These are phyloP conservation scores for Syngnathus rostellatus DNA, from an alignment of 2,797 vertebrate genomes.

Conservation along the genomic window DNA sequence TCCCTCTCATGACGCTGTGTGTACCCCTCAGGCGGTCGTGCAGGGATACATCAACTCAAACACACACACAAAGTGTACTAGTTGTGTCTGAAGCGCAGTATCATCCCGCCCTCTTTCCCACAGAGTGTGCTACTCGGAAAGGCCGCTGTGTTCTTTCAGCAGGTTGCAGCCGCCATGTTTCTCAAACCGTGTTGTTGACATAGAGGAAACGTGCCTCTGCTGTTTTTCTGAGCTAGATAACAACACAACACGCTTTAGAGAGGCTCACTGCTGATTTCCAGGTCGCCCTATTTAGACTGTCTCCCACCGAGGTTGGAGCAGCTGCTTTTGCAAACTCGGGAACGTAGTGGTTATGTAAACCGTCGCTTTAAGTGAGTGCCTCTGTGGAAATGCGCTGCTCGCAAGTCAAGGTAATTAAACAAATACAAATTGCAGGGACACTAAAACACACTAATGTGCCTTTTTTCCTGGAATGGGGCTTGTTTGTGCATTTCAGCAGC, in stretches of 20 bases:
- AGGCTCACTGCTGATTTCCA: not conserved
- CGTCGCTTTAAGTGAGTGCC: slow-evolving; percentile 30
- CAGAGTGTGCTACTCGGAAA: slow-evolving; percentile 16
- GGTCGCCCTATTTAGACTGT: not conserved
- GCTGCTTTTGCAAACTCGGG: slow-evolving; percentile 1
- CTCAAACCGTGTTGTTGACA: slow-evolving; percentile 18
- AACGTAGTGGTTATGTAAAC: slow-evolving; percentile 20
- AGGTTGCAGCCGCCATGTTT: slow-evolving; percentile 30
- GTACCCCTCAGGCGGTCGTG: slow-evolving; percentile 56
- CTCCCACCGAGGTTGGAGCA: not conserved
- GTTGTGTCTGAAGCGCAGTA: slow-evolving; percentile 51
- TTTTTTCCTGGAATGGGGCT: slow-evolving; percentile 21
- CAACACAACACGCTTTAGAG: not conserved
- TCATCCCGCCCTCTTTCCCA: slow-evolving; percentile 37
- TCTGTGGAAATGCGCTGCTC: slow-evolving; percentile 32
- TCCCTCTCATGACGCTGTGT: slow-evolving; percentile 60
- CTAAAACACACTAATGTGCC: slow-evolving; percentile 18
- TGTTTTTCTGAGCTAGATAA: not conserved
- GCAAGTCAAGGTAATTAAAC: slow-evolving; percentile 47
- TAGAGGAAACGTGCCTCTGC: slow-evolving; percentile 5
- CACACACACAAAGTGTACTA: slow-evolving; percentile 15
- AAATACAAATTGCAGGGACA: slow-evolving; percentile 34
- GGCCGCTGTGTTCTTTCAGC: slow-evolving; percentile 28
- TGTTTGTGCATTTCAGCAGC: slow-evolving; percentile 15
- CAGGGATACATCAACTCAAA: slow-evolving; percentile 29